A percentile compares a stretch with the other conserved stretches of the same genome.
Evolutionary conservation across 2,888 invertebrate genomes (phyloP).

Genomic region (Germaria angustata): DNA sequence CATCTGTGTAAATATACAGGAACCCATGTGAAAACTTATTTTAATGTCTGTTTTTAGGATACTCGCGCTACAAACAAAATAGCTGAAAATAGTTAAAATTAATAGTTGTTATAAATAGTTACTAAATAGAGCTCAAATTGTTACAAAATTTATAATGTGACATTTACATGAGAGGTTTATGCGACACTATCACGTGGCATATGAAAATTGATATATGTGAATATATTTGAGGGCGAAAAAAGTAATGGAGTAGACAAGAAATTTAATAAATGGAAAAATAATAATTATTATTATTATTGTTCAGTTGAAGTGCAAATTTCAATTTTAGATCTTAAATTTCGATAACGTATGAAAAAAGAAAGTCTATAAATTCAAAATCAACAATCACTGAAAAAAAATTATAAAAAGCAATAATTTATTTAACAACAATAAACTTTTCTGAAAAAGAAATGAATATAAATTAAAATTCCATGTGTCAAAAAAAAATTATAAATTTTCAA

Average conservation of each 20-base stretch:
- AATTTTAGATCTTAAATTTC: too few species aligned
- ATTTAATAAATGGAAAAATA: background rate
- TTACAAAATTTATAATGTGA: slow-evolving; percentile 22
- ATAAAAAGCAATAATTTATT: too few species aligned
- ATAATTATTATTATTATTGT: background rate
- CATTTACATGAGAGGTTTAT: slow-evolving; percentile 26
- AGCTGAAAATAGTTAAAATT: slow-evolving; percentile 24
- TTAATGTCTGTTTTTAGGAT: background rate
- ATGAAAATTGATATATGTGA: background rate
- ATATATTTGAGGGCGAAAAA: background rate
- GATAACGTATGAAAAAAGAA: too few species aligned
- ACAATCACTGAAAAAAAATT: too few species aligned
- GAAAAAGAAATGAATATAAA: too few species aligned
- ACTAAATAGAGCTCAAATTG: slow-evolving; percentile 30
- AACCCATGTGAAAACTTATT: slow-evolving; percentile 9
- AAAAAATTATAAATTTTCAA: too few species aligned
- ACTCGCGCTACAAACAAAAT: background rate
- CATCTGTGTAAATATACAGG: background rate
- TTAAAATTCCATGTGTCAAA: too few species aligned
- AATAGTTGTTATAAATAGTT: slow-evolving; percentile 27
- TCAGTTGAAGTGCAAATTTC: too few species aligned
- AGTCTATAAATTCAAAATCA: too few species aligned
- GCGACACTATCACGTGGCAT: background rate
- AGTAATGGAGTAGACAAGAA: background rate
- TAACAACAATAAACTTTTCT: too few species aligned